Evolutionary conservation across 1,140 invertebrate species (phyloP), one percentile per base, ranked within the genome.

Genomic region (Drosophila fuyamai): DNA sequence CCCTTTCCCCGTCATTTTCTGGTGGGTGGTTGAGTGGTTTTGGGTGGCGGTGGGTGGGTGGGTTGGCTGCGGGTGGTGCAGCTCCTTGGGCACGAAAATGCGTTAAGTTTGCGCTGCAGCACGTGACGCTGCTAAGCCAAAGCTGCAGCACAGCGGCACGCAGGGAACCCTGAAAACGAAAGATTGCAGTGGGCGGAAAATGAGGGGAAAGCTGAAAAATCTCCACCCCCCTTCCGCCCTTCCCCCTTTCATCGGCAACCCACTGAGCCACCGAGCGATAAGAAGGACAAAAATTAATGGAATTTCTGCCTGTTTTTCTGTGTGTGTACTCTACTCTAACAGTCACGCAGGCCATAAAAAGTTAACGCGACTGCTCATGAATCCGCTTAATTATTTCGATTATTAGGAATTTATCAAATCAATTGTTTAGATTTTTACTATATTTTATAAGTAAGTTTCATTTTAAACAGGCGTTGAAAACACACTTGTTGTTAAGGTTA

Each of bases 201-300:
- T 18, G 6, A 18, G 8, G 5, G 41, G n/a, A 29, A 38, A 29
- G 29, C 23, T 27, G 48, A 14, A 43, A 41, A 36, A 36, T 35
- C 13, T n/a, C 18, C 18, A 5, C 23, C 1, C 12, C 46, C 18
- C 18, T 2, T 2, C 18, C 18, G 13, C 9, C 43, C 16, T n/a
- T n/a, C 23, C 23, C 4, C 10, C 23, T 10, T 5, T 13, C 47
- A 47, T 27, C 44, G 46, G 14, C 18, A 41, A 51, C 51, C 66
- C 81, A 68, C 48, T 40, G 46, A 68, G 76, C 54, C 76, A 74
- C 57, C 75, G 54, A 56, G 76, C 82, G 83, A 72, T 84, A 85
- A 88, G 84, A 89, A 89, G 84, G 84, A 88, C 83, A 83, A 88
- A 88, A 88, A 88, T 88, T 88, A 88, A 88, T 88, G 79, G 84